Base-by-base conservation (phyloP, 1,140 invertebrate genomes). In the Paralvinella palmiformis region DNA sequence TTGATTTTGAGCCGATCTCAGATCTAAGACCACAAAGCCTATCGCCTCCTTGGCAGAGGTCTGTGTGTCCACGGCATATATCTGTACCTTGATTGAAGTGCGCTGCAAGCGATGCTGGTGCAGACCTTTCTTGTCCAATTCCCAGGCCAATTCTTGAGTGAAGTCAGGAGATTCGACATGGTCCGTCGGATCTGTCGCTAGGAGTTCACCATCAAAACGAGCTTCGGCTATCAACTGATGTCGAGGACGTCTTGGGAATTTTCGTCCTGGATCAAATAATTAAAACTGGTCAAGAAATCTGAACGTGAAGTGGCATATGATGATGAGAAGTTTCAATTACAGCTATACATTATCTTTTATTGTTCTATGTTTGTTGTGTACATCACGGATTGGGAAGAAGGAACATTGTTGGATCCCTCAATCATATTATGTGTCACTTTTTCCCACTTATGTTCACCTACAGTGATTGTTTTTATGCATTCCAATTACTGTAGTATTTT, bases 91-190 rank as follows among this genome's bases (percentile, higher is more conserved):
- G 22, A 84, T 82, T 48, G 79, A 77, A 5, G 78, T 77, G 29
- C 82, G 72, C 64, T 83, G 80, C 22, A 83, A 69, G 45, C 80
- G 64, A 69, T 83, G 81, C 60, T 82, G 77, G 56, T 82, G 80
- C 10, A 83, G 68, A 33, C 74, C 71, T 68, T 83, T 82, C 59
- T 77, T 80, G 65, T 83, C 79, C 20, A 84, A 64, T 66, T 83
- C 81, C 82, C 83, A 84, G 22, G 82, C 83, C 33, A 84, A 64
- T 68, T 84, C 83, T 62, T 83, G 82, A 20, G 77, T 80, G 57
- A 84, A 77, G 58, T 81, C 73, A 32, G 82, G 81, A 29, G 55
- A 68, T 50, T 78, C 75, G 29, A 71, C 69, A 70, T 83, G 81
- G 37, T 76, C 69, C 13, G 83, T 76, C 32, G 81, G 79, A 71